Conservation (phyloP, 2,888 invertebrate species). For the Bursaphelenchus okinawaensis region DNA sequence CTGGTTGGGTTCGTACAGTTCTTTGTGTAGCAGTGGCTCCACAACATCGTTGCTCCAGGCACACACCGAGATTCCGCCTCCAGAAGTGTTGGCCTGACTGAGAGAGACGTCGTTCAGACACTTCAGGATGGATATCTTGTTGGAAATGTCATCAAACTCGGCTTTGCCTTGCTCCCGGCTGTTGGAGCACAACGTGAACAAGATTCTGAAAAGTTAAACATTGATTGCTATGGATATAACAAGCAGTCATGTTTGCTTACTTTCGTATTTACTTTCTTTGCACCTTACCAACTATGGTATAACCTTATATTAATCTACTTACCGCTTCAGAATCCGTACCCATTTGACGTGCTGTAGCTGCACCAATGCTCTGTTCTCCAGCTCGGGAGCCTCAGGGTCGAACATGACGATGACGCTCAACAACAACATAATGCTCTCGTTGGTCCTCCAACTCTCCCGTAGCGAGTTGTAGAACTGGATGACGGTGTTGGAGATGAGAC, state of each 20-base stretch:
- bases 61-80: conserved; percentile 8
- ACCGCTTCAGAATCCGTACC: conserved; percentile 26
- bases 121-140: conserved; percentile 10
- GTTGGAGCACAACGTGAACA: conserved; percentile 25
- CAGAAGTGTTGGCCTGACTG: not conserved
- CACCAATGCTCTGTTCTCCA: conserved; percentile 15
- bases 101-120: conserved; percentile 7
- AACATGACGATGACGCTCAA: conserved; percentile 84
- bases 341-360: conserved; percentile 22
- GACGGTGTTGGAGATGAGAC: conserved; percentile 3
- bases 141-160: conserved; percentile 15
- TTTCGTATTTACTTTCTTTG: too few relatives aligned
- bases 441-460: conserved; percentile 75
- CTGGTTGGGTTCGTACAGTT: conserved; percentile 10
- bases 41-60: conserved; percentile 4
- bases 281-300: too few relatives aligned
- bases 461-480: conserved; percentile 66
- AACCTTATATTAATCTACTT: not conserved
- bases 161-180: conserved; percentile 11
- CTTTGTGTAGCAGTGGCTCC: conserved; percentile 10
- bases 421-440: conserved; percentile 82
- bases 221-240: not conserved
- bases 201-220: conserved; percentile 13
- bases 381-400: conserved; percentile 64
- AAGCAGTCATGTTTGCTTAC: too few relatives aligned